phyloP scores from a whole-genome alignment of 2,797 vertebrate species.

The Tadarida brasiliensis region DNA sequence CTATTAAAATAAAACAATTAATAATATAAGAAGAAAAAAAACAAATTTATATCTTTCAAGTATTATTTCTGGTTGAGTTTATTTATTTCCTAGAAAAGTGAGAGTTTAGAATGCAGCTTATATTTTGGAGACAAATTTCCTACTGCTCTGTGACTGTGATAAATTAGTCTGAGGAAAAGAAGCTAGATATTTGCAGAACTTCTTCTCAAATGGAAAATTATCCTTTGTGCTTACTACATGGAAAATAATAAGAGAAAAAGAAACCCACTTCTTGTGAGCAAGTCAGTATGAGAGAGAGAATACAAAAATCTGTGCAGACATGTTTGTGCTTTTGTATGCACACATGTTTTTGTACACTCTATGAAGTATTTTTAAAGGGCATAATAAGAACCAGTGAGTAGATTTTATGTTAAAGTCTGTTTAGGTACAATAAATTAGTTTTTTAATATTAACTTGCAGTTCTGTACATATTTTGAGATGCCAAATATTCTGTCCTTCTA shows the following conservation, averaged over 20 bases:
- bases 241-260: neutral
- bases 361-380: rapidly evolving
- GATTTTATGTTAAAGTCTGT: neutral
- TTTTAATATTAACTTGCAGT: neutral
- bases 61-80: neutral
- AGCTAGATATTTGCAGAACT: neutral
- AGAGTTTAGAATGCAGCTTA: neutral
- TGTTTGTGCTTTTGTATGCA: neutral
- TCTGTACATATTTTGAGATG: neutral
- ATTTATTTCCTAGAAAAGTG: neutral
- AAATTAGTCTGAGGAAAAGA: neutral
- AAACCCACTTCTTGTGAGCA: neutral
- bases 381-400: neutral
- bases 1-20: neutral
- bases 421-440: neutral
- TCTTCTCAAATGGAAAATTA: neutral
- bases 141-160: neutral
- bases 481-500: neutral
- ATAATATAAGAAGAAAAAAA: neutral
- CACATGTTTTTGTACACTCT: neutral
- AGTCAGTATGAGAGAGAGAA: neutral
- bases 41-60: neutral
- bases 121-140: neutral
- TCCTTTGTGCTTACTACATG: neutral
- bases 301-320: neutral